These are phyloP conservation scores for Diabrotica undecimpunctata DNA, from an alignment of 1,140 invertebrate species.

Conservation along the genomic window DNA sequence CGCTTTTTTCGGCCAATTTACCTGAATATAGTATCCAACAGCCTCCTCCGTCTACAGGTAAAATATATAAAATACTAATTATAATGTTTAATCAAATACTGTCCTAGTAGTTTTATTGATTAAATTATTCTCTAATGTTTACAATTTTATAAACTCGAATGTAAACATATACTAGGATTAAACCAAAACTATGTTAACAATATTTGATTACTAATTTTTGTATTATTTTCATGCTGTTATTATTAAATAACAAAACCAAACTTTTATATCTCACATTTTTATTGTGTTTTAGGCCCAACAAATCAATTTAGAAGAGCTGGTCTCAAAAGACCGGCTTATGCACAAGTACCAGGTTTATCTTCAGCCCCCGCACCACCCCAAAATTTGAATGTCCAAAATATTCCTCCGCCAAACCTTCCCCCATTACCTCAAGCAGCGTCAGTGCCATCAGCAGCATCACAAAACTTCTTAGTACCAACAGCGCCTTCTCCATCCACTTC, in stretches of 20 bases:
- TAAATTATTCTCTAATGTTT: too few relatives aligned
- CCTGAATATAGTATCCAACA: background rate
- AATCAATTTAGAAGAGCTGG: conserved; percentile 38
- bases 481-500: conserved; percentile 23
- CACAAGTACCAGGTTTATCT: conserved; percentile 45
- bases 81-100: too few relatives aligned
- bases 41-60: background rate
- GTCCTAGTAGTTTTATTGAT: too few relatives aligned
- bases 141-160: too few relatives aligned
- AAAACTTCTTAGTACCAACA: background rate
- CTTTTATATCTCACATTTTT: background rate
- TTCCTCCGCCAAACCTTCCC: conserved; percentile 13
- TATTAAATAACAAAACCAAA: too few relatives aligned
- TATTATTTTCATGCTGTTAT: too few relatives aligned
- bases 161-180: too few relatives aligned
- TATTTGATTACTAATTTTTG: too few relatives aligned
- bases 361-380: conserved; percentile 5
- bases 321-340: conserved; percentile 45
- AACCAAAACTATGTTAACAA: too few relatives aligned
- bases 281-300: conserved; percentile 23
- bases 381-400: conserved; percentile 5
- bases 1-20: background rate
- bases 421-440: conserved; percentile 14
- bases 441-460: conserved; percentile 10
- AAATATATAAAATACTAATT: background rate